Conservation (phyloP, 2,888 invertebrate species). For the Dicyrtoma fusca region DNA sequence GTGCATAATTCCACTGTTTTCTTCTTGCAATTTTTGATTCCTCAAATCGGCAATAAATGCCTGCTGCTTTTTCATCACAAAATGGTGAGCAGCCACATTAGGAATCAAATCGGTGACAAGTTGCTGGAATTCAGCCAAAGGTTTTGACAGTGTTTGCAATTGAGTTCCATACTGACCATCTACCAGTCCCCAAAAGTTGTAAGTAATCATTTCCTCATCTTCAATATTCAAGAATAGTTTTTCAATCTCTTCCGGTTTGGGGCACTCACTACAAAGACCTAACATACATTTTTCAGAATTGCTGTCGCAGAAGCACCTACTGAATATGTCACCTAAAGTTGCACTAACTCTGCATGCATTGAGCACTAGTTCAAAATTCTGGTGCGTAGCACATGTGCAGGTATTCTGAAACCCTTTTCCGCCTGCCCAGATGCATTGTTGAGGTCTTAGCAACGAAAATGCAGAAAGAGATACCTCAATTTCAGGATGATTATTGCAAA, state of each 20-base stretch:
- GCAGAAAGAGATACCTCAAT: background rate
- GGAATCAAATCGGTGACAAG: background rate
- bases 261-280: background rate
- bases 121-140: background rate
- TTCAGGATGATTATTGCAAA: background rate
- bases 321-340: background rate
- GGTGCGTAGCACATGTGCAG: background rate
- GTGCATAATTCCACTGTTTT: background rate
- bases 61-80: background rate
- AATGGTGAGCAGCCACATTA: background rate
- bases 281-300: conserved; percentile 8
- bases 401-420: background rate
- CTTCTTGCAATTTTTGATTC: too few relatives aligned
- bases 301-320: background rate
- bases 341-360: background rate
- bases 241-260: background rate
- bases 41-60: background rate
- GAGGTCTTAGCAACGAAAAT: too few relatives aligned
- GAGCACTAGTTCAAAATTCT: background rate
- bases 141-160: background rate
- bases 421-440: too few relatives aligned
- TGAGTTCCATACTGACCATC: background rate
- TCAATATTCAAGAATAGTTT: background rate
- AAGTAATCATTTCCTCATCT: background rate
- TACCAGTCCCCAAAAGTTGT: background rate